Base-by-base conservation (phyloP, 2,113 vertebrate genomes). In the Motacilla tschutschensis region DNA sequence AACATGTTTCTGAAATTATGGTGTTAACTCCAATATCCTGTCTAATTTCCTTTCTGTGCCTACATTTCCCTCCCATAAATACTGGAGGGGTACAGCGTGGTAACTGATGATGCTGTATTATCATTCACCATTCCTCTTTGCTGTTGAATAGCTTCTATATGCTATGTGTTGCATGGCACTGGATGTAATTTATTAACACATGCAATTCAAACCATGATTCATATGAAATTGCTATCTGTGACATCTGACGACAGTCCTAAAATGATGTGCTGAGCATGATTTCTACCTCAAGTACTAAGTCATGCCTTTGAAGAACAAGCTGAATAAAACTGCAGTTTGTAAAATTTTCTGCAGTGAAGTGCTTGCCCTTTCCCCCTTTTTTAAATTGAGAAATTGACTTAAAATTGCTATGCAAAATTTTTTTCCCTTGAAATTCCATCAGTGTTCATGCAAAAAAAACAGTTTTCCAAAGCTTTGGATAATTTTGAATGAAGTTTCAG, bases 11-110 rank as follows among this genome's bases (percentile, higher is more conserved):
- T 80, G 65, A 64, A 77, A 78, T 46, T 10, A 57, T 9, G 4
- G 5, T 50, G 62, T 50, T 78, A 83, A 33, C 44, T 60, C n/a
- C 0, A 0, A 46, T 54, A 36, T 72, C 38, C 28, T 70, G 10
- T 85, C 65, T 74, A 65, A 93, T 89, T 89, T 94, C 80, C 73
- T 72, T 72, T 85, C 54, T 75, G 35, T 78, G 73, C 31, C 48
- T 71, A 4, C 50, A 25, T 80, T 72, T 62, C 47, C 40, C 28
- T 24, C n/a, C 18, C 16, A 9, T 78, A 83, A 80, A 81, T 43
- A 46, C 1, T 38, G 55, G 50, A 67, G 20, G 26, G 46, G 40
- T 35, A 38, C 58, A 62, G 38, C 4, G 1, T 44, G 29, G 58
- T 46, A 79, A 50, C 62, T 58, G 58, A 25, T 51, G 66, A 75